Conservation (phyloP, 2,888 invertebrate genomes). For the Acleris sparsana region DNA sequence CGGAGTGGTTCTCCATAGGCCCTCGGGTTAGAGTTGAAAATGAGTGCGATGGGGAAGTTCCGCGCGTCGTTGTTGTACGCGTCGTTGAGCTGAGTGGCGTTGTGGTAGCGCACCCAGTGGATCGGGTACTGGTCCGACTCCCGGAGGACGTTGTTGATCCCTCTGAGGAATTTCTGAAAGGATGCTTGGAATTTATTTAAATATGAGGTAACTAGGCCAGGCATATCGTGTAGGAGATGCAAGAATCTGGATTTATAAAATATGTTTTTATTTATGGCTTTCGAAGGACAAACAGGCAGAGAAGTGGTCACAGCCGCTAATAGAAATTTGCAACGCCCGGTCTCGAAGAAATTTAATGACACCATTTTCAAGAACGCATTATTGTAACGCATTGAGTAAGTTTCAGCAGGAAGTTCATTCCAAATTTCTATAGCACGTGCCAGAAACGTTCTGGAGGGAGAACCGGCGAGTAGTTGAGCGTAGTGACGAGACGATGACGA, state of each 20-base stretch:
- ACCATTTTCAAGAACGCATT: too few species aligned
- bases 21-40: conserved; percentile 84
- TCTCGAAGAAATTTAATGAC: too few species aligned
- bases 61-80: conserved; percentile 87
- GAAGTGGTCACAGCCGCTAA: too few species aligned
- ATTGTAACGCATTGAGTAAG: too few species aligned
- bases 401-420: too few species aligned
- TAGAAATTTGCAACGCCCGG: too few species aligned
- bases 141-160: conserved; percentile 84
- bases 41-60: conserved; percentile 88
- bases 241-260: neutral
- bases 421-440: too few species aligned
- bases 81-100: conserved; percentile 86
- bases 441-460: too few species aligned
- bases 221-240: neutral
- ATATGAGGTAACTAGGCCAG: neutral
- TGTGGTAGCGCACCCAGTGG: conserved; percentile 86
- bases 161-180: conserved; percentile 84
- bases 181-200: neutral
- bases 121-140: conserved; percentile 83
- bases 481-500: too few species aligned
- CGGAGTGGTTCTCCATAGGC: conserved; percentile 73
- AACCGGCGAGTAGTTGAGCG: too few species aligned
- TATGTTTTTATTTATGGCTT: neutral
- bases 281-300: neutral